Evolutionary conservation across 2,888 invertebrate genomes (phyloP), one percentile per base, ranked within the genome.

Genomic region (Drosophila monieri): DNA sequence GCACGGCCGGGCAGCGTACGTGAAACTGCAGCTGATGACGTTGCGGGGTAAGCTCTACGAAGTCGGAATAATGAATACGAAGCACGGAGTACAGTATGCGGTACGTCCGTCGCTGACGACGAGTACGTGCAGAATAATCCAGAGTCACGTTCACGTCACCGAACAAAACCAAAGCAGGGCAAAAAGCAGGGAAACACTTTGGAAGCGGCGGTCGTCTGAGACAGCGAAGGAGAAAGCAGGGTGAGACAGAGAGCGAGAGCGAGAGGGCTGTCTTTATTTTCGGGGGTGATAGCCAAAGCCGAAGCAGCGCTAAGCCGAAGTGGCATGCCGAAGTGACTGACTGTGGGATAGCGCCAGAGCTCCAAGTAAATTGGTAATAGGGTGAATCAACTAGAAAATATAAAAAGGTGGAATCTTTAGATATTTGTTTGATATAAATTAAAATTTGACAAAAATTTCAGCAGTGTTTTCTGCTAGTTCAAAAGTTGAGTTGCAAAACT

Each of bases 61-160:
- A 46, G 55, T 39, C 61, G 47, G 47, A 56, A 64, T 46, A 39
- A 43, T 32, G 68, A 49, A 41, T 30, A 58, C 57, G 52, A 37
- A 21, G 49, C 69, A 57, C 48, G 48, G 43, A 47, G 23, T 64
- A 59, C 61, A 47, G 55, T 60, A 64, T 51, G 57, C 68, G 64
- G 73, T 86, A 88, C 89, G 89, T 90, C 90, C 90, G 90, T 89
- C 88, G 86, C 89, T 90, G 90, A 80, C 90, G 88, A 89, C 90
- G 90, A 89, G 88, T 90, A 91, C 91, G 91, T 91, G 90, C 90
- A 90, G 90, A 91, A 90, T 91, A 90, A 91, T 90, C 90, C 91
- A 88, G 88, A 85, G 81, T 84, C 88, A 88, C 89, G 90, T 90
- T 89, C 90, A 91, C 90, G 91, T 91, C 91, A 90, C 91, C 91